Base-by-base conservation (phyloP, 2,113 vertebrate species). In the Cryptotis parvus region DNA sequence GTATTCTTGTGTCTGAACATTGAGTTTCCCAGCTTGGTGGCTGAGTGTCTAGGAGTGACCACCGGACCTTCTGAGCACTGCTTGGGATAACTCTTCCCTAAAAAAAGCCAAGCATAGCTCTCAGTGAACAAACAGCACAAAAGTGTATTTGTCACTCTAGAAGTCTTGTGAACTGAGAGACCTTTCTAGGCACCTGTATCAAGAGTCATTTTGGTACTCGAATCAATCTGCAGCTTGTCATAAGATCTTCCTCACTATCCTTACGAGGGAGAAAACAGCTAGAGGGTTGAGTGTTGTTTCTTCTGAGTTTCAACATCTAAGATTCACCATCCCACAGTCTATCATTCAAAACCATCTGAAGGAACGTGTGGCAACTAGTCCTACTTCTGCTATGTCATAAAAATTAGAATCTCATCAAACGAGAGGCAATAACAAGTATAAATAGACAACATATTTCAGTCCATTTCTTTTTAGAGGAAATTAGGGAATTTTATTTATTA, bases 211-310 rank as follows among this genome's bases (percentile, higher is more conserved):
- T 55, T 55, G 52, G 20, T 55, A 20, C 52, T 55, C 11, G 2
- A 55, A 61, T 52, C 24, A n/a, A 7, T 24, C 31, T 55, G 22
- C 6, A 9, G 35, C 6, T 27, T 0, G 0, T 8, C 29, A 1
- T 15, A 24, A 63, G n/a, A 14, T 31, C 20, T 92, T 45, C 63
- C 37, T 22, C 29, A 24, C 33, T 63, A 16, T 31, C 31, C 8
- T 5, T 39, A 61, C 18, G 37, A 65, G 52, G 63, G 35, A 63
- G 4, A 52, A 72, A 49, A 31, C 35, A 8, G 33, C 39, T n/a
- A 14, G 41, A 72, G 52, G 11, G 1, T 0, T 3, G 20, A 9
- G 20, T 1, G 0, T 14, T 18, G 6, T 45, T 16, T 63, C 43
- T 49, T 68, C 35, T 65, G 24, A 31, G 20, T 82, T 61, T 79